A percentile compares a stretch with the other conserved stretches of the same genome.
Evolutionary conservation across 2,888 invertebrate genomes (phyloP).

Genomic region (Mythimna ferrago): DNA sequence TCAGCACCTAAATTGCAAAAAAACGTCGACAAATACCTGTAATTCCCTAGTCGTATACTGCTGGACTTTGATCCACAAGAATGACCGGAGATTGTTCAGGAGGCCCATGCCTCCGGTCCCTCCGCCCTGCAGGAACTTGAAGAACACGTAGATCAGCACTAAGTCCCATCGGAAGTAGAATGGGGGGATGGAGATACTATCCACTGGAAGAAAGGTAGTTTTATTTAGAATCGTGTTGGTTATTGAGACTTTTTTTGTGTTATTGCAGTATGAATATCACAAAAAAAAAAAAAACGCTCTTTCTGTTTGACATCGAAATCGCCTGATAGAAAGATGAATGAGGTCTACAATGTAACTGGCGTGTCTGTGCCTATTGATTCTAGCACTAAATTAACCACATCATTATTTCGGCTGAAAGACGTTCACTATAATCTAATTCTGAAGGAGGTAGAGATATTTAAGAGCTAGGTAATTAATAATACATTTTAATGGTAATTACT

Average conservation of each 20-base stretch:
- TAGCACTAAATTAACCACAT: neutral
- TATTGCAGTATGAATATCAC: neutral
- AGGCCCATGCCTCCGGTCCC: conserved; percentile 98
- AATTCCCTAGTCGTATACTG: conserved; percentile 98
- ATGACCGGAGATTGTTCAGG: conserved; percentile 97
- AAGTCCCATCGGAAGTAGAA: conserved; percentile 96
- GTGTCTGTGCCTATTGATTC: neutral
- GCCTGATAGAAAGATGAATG: neutral
- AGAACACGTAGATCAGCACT: conserved; percentile 95
- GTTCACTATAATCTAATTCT: no score
- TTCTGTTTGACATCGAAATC: neutral
- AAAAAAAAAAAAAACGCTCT: neutral
- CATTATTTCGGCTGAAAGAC: no score
- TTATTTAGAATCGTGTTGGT: neutral
- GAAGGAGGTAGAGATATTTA: no score
- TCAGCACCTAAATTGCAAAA: no score
- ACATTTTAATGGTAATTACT: no score
- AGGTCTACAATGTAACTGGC: neutral
- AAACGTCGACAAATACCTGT: conserved; percentile 89
- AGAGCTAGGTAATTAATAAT: no score
- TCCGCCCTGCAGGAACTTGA: conserved; percentile 99
- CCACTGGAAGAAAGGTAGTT: conserved; percentile 90
- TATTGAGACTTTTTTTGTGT: neutral
- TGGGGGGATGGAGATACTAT: conserved; percentile 93
- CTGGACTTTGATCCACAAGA: conserved; percentile 98